phyloP scores from a whole-genome alignment of 2,113 vertebrate species.

The Scalopus aquaticus region DNA sequence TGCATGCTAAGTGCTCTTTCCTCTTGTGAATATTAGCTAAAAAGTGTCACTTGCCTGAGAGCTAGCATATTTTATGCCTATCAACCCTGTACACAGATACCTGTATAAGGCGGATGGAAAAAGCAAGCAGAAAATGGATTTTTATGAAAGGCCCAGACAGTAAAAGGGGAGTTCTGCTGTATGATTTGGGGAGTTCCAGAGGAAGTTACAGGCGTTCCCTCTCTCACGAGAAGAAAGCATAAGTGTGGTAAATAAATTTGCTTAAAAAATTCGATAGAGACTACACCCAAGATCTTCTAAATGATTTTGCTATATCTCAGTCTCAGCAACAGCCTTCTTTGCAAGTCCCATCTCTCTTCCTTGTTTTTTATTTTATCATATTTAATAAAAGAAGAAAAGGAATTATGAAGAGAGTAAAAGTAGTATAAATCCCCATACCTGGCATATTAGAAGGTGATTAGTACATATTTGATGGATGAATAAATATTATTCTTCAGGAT shows the following conservation, averaged over 20 bases:
- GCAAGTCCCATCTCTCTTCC: not conserved
- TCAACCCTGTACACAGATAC: not conserved
- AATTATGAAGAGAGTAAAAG: not conserved
- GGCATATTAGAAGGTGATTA: not conserved
- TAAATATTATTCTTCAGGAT: not conserved
- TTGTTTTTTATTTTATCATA: not conserved
- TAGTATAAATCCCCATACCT: not conserved
- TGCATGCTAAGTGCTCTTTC: not conserved
- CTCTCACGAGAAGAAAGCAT: slow-evolving; percentile 44
- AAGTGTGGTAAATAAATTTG: slow-evolving; percentile 53
- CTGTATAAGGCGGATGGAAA: not conserved
- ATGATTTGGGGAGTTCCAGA: slow-evolving; percentile 70
- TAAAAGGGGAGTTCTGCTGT: slow-evolving; percentile 63
- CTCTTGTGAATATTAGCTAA: not conserved
- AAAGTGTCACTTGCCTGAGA: not conserved
- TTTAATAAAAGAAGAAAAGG: not conserved
- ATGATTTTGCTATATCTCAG: not conserved
- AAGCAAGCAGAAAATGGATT: not conserved
- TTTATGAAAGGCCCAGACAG: slow-evolving; percentile 22
- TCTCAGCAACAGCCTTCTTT: not conserved
- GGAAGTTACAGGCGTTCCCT: slow-evolving; percentile 55
- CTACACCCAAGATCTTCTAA: not conserved
- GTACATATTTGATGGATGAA: not conserved
- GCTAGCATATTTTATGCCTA: not conserved
- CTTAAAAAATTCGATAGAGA: slow-evolving; percentile 3